phyloP scores from a whole-genome alignment of 2,797 vertebrate species.

The Salmo trutta region DNA sequence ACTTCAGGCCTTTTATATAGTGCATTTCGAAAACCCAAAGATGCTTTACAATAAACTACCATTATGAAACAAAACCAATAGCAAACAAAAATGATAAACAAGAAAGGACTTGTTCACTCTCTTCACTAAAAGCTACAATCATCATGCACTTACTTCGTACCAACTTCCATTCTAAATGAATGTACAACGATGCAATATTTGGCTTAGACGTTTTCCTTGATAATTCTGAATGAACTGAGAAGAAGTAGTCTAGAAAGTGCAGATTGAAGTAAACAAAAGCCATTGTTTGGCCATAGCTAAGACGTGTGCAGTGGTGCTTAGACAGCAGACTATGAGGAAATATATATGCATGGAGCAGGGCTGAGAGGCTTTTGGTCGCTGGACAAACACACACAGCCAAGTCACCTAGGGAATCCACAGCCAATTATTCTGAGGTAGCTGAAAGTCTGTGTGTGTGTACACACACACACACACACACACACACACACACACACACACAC shows the following conservation, averaged over 20 bases:
- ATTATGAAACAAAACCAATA: not conserved
- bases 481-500: constrained; percentile 10
- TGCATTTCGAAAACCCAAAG: not conserved
- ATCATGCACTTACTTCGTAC: not conserved
- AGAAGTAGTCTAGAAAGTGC: constrained; percentile 31
- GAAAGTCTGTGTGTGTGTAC: not conserved
- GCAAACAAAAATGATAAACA: not conserved
- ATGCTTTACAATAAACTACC: not conserved
- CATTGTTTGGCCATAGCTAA: constrained; percentile 19
- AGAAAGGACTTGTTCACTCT: not conserved
- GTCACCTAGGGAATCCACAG: constrained; percentile 13
- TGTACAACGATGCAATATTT: not conserved
- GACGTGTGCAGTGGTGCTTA: constrained; percentile 6
- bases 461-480: constrained; percentile 18
- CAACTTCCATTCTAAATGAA: not conserved
- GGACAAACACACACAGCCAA: constrained; percentile 22
- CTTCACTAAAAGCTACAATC: not conserved
- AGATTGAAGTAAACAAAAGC: constrained; percentile 37
- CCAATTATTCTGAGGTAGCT: constrained; percentile 19
- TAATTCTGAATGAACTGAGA: constrained; percentile 38
- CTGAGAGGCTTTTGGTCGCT: not conserved
- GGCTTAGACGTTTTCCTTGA: not conserved
- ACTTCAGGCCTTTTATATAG: no score
- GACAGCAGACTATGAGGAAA: constrained; percentile 10
- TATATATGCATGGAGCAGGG: constrained; percentile 18